Evolutionary conservation across 2,113 vertebrate genomes (phyloP).

Genomic region (Apeltes quadracus): DNA sequence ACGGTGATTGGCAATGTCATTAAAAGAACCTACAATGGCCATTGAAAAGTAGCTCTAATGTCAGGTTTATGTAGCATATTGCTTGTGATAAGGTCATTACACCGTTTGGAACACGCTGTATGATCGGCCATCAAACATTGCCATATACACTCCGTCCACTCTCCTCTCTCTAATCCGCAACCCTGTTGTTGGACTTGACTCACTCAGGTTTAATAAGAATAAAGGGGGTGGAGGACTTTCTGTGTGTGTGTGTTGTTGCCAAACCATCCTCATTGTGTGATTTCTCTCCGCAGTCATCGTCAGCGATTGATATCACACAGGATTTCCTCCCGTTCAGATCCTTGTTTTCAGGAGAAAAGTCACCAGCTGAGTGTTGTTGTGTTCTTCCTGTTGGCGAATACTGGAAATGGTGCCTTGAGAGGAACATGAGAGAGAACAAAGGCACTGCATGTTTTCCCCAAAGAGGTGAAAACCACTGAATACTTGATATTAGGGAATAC

Average conservation of each 20-base stretch:
- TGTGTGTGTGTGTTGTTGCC: conserved; percentile 37
- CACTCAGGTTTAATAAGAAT: conserved; percentile 49
- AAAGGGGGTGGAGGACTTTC: conserved; percentile 18
- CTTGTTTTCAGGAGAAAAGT: conserved; percentile 58
- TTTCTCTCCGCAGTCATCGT: conserved; percentile 54
- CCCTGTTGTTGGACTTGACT: conserved; percentile 45
- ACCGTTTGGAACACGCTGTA: background rate
- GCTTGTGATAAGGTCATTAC: background rate
- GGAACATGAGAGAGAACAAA: background rate
- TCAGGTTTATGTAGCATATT: background rate
- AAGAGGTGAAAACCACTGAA: background rate
- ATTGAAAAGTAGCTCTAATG: background rate
- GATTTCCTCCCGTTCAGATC: conserved; percentile 69
- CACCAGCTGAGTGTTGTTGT: conserved; percentile 28
- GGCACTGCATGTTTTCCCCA: no score
- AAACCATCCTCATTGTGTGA: conserved; percentile 59
- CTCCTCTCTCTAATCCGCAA: conserved; percentile 25
- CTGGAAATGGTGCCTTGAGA: conserved; percentile 32
- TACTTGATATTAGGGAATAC: background rate
- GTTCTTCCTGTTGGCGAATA: conserved; percentile 59
- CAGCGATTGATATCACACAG: conserved; percentile 63
- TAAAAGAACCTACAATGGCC: background rate
- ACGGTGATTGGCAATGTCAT: background rate
- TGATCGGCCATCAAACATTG: background rate
- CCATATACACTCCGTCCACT: background rate